Evolutionary conservation across 2,797 vertebrate genomes (phyloP), one percentile per base, ranked within the genome.

Genomic region (Pelobates cultripes): DNA sequence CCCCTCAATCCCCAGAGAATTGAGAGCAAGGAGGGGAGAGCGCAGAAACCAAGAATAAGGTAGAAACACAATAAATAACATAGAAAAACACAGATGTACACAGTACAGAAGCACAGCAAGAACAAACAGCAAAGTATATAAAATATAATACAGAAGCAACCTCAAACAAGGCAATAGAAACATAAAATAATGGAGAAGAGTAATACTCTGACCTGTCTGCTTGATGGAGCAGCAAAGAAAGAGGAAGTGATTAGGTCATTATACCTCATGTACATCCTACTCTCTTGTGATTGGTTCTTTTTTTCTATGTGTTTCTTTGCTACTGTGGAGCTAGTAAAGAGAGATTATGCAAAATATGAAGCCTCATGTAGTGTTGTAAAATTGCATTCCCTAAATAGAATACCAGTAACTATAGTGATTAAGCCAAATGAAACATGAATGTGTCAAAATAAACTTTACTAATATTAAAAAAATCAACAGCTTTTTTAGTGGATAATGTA

Each of bases 311-410:
- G 45, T 75, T 42, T 69, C 55, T 69, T 69, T 69, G 75, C 74
- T 73, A 43, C 57, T 47, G 66, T 43, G 13, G 43, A 42, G 53
- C 42, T 45, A 66, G 28, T 51, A 70, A 75, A 53, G 45, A 61
- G 75, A 81, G 70, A n/a, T 75, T 81, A 73, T 63, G 79, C 75
- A 73, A 75, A 66, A 81, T 13, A 70, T 67, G 73, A 70, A 75
- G 79, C 28, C 28, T 28, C 28, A 1, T 28, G 28, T 28, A 28
- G 79, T 75, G 79, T 81, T 15, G 75, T 75, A 75, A 75, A 81
- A 81, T 81, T 81, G 73, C 73, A 75, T 53, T 40, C 79, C 75
- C 57, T 75, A 70, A 81, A 81, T 81, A 81, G 61, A 64, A 64
- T 64, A n/a, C 61, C 61, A 64, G 7, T 64, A 64, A 2, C n/a